Percentiles rank a stretch among this genome's conserved stretches.
These are phyloP conservation scores for Ranitomeya imitator DNA, from an alignment of 2,113 vertebrate species.

Conservation along the genomic window DNA sequence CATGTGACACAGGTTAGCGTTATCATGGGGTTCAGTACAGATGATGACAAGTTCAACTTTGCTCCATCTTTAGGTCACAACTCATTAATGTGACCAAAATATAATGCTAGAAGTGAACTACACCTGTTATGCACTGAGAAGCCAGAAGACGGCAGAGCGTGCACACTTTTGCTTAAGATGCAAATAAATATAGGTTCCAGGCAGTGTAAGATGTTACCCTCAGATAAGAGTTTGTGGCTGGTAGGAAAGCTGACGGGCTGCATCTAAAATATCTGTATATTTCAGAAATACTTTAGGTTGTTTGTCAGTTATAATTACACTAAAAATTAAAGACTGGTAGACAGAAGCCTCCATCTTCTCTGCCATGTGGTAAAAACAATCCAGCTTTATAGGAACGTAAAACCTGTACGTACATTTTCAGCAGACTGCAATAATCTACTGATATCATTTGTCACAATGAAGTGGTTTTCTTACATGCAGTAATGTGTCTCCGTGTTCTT, in stretches of 20 bases:
- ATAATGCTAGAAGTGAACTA: not conserved
- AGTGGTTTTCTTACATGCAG: too few relatives aligned
- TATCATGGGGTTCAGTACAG: too few relatives aligned
- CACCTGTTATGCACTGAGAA: conserved; percentile 61
- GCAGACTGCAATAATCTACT: conserved; percentile 8
- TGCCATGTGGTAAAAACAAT: conserved; percentile 29
- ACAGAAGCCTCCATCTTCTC: not conserved
- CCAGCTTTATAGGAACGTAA: not conserved
- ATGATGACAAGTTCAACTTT: too few relatives aligned
- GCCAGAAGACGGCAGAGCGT: conserved; percentile 70
- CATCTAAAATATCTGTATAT: not conserved
- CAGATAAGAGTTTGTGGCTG: not conserved
- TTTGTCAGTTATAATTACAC: conserved; percentile 8
- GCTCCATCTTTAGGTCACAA: not conserved
- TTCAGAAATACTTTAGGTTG: not conserved
- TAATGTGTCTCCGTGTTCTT: not conserved
- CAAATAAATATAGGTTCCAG: not conserved
- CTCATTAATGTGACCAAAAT: not conserved
- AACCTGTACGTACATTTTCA: conserved; percentile 39
- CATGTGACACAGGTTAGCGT: too few relatives aligned
- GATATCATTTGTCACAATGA: not conserved
- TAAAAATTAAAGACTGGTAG: not conserved
- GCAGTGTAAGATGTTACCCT: not conserved
- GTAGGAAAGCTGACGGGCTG: not conserved
- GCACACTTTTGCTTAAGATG: conserved; percentile 59